phyloP scores from a whole-genome alignment of 2,797 vertebrate species.

The Danio aesculapii region DNA sequence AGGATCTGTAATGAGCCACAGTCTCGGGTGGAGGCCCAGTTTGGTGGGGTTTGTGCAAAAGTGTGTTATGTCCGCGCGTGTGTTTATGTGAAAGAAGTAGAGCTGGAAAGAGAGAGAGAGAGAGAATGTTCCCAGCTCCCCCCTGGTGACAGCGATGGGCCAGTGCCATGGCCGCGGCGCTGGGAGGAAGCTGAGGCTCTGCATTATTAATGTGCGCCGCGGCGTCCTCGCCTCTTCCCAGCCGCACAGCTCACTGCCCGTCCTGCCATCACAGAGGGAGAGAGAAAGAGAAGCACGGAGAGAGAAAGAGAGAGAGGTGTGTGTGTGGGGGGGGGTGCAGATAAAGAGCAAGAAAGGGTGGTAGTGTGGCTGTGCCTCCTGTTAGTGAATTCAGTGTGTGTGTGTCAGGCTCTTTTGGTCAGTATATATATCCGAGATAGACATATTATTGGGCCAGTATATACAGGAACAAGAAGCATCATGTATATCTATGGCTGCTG shows the following conservation, averaged over 20 bases:
- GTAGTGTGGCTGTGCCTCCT: conserved; percentile 43
- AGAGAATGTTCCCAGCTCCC: conserved; percentile 75
- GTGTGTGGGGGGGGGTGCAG: conserved; percentile 65
- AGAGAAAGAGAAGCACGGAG: conserved; percentile 18
- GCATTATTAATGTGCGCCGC: conserved; percentile 88
- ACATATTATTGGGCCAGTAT: conserved; percentile 15
- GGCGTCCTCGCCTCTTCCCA: conserved; percentile 85
- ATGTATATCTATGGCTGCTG: conserved; percentile 18
- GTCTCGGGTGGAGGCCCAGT: conserved; percentile 63
- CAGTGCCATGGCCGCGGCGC: conserved; percentile 84
- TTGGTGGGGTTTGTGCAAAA: conserved; percentile 55
- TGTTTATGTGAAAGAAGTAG: conserved; percentile 68
- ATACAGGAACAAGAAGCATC: conserved; percentile 9
- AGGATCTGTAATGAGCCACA: conserved; percentile 63
- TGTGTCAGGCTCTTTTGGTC: conserved; percentile 46
- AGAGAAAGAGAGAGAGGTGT: neutral
- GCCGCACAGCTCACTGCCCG: conserved; percentile 84
- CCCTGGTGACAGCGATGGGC: conserved; percentile 83
- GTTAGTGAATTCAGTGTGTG: conserved; percentile 48
- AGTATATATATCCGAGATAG: conserved; percentile 23
- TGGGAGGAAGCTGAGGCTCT: conserved; percentile 83
- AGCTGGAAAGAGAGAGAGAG: conserved; percentile 66
- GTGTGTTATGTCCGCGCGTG: conserved; percentile 45
- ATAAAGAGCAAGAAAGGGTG: conserved; percentile 71
- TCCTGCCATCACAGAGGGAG: conserved; percentile 80